These are phyloP conservation scores for Drosophila anomalipes DNA, from an alignment of 2,888 invertebrate genomes.

Conservation along the genomic window DNA sequence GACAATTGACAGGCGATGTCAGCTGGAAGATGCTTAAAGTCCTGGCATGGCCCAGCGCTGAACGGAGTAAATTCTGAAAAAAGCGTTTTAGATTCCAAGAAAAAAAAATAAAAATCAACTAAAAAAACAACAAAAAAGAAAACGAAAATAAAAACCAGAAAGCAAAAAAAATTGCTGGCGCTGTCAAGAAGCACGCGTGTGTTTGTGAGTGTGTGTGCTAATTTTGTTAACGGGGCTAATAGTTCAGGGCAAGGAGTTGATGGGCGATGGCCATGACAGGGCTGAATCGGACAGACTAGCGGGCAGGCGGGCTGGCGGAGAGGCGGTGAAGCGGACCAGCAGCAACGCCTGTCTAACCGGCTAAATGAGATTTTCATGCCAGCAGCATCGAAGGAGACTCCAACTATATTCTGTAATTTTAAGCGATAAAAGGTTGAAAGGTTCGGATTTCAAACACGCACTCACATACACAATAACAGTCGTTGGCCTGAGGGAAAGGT, in stretches of 20 bases:
- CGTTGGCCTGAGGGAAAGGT: neutral
- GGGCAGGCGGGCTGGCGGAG: neutral
- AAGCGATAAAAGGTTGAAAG: conserved; percentile 74
- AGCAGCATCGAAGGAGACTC: conserved; percentile 31
- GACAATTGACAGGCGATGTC: conserved; percentile 59
- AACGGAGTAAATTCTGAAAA: conserved; percentile 48
- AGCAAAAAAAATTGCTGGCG: conserved; percentile 14
- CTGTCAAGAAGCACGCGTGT: conserved; percentile 14
- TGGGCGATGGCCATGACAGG: conserved; percentile 41
- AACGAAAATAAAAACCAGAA: conserved; percentile 9
- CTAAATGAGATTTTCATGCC: conserved; percentile 68
- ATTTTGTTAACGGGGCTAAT: conserved; percentile 72
- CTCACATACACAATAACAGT: conserved; percentile 15
- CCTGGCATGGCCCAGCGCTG: conserved; percentile 23
- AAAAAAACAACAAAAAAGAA: conserved; percentile 12
- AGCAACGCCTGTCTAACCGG: conserved; percentile 36
- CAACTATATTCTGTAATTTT: conserved; percentile 70
- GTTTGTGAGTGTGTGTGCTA: conserved; percentile 41
- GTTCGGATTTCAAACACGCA: conserved; percentile 43
- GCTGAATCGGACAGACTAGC: conserved; percentile 18
- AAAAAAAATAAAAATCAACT: conserved; percentile 3
- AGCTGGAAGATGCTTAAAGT: conserved; percentile 57
- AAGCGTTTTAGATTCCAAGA: conserved; percentile 14
- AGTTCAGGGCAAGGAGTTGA: conserved; percentile 55
- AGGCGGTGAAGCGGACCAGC: neutral